Evolutionary conservation across 23 tunicate genomes (phyloP).

Genomic region (Clavelina lepadiformis): DNA sequence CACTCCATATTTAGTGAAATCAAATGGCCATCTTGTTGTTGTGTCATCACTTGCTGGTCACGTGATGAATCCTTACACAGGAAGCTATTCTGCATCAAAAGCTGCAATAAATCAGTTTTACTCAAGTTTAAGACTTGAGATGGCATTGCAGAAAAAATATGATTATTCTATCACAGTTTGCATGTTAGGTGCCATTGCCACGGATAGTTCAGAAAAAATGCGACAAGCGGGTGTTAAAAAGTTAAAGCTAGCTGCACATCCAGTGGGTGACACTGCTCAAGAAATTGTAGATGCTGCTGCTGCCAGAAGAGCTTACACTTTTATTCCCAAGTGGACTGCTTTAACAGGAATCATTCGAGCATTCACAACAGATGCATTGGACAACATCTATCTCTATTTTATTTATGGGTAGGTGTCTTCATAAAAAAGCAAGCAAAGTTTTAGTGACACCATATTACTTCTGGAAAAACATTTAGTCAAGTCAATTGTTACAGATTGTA

Average conservation of each 20-base stretch:
- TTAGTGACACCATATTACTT: too few species aligned
- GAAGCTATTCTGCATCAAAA: conserved; percentile 49
- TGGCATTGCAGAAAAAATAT: background rate
- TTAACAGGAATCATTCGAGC: background rate
- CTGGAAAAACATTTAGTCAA: too few species aligned
- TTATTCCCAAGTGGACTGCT: conserved; percentile 6
- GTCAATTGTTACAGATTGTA: too few species aligned
- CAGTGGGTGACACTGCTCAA: conserved; percentile 19
- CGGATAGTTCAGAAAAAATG: too few species aligned
- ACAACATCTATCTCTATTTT: conserved; percentile 4
- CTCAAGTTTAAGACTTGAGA: conserved; percentile 23
- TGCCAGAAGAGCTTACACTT: background rate
- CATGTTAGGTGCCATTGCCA: conserved; percentile 47
- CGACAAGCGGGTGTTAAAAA: background rate
- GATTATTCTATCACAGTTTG: conserved; percentile 43
- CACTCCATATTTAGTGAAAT: conserved; percentile 9
- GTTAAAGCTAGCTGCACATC: conserved; percentile 8
- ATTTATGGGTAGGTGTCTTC: too few species aligned
- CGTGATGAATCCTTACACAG: background rate
- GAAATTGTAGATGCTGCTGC: conserved; percentile 11
- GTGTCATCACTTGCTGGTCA: conserved; percentile 40
- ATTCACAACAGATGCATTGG: background rate
- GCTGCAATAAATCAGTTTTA: conserved; percentile 48
- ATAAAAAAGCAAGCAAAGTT: too few species aligned
- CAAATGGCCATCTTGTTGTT: conserved; percentile 44